Base-by-base conservation (phyloP, 1,140 invertebrate species). In the Bombus affinis region DNA sequence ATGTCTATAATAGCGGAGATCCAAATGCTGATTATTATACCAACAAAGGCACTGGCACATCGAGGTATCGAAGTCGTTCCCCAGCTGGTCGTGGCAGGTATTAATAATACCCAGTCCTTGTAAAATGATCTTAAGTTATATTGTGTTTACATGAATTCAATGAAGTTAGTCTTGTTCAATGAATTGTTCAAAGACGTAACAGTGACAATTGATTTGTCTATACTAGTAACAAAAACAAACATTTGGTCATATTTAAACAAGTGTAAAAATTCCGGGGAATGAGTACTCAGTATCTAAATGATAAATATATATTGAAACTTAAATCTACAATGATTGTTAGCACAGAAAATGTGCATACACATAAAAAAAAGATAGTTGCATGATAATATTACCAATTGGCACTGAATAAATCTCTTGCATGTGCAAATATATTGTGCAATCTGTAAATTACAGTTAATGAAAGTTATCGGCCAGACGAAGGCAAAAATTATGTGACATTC, bases 41-140 rank as follows among this genome's bases (percentile, higher is more conserved):
- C 76, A 91, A 91, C 89, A 95, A 95, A 93, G 93, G 94, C 89
- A 94, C 93, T 66, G 92, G 93, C 81, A 93, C 94, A 87, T 95
- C 95, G 87, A 96, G 95, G 92, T 96, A 96, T 92, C 93, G 96
- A 86, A 96, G 94, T 92, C 95, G 96, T 74, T 96, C 96, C 70
- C 96, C 96, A 80, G 94, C 95, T 91, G 94, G 94, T 92, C 95
- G 95, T 93, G 95, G 94, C 94, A 96, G 95, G 95, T 96, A 96
- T 92, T 93, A 90, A 93, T 75, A 92, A 92, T 89, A 92, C 88
- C 93, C 74, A 92, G 85, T 89, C 88, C 83, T 85, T 86, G 83
- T 91, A 88, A 91, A 90, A 88, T 88, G 84, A 85, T 83, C 87
- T 86, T 82, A 80, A 81, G 76, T 81, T 86, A 47, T 57, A n/a